Base-by-base conservation (phyloP, 2,888 invertebrate genomes). In the Pyrgus malvae region DNA sequence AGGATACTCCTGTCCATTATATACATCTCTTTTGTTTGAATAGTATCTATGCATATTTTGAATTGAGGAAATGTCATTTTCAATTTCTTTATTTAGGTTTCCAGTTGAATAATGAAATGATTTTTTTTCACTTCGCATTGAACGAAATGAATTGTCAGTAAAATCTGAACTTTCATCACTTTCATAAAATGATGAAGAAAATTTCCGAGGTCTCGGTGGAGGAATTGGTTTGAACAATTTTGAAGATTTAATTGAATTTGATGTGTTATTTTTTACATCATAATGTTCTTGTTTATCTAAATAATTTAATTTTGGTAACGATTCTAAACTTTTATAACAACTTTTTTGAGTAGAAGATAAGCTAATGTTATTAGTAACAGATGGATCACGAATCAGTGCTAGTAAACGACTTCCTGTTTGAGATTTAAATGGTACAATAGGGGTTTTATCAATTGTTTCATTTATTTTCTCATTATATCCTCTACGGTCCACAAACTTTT, bases 401-500 rank as follows among this genome's bases (percentile, higher is more conserved):
- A 93, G 79, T 61, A 93, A 83, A 64, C 93, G 91, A 79, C 91
- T 91, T 56, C 91, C 92, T 65, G 90, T 90, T 74, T 91, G 90
- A 29, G 90, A 90, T 72, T 89, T 90, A 63, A 90, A 83, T n/a
- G 85, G 82, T 44, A 76, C 69, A 37, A 74, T 68, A 11, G 77
- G 71, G 21, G 74, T 61, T 1, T 37, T 61, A 41, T 63, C 63
- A 23, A 60, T 67, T 23, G 68, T 61, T 46, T 70, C 70, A 45
- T 62, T 66, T 45, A 62, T 67, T 23, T 68, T 67, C 64, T 92
- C 92, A 63, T 91, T 91, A 67, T 92, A 92, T 14, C 92, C 92
- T 60, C 92, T 91, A 35, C 94, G 89, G 64, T 94, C 93, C n/a
- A 93, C 74, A 74, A 92, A 94, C 70, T 94, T 95, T 62, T 90